Evolutionary conservation across 2,888 invertebrate genomes (phyloP).

Genomic region (Agonum fuliginosum): DNA sequence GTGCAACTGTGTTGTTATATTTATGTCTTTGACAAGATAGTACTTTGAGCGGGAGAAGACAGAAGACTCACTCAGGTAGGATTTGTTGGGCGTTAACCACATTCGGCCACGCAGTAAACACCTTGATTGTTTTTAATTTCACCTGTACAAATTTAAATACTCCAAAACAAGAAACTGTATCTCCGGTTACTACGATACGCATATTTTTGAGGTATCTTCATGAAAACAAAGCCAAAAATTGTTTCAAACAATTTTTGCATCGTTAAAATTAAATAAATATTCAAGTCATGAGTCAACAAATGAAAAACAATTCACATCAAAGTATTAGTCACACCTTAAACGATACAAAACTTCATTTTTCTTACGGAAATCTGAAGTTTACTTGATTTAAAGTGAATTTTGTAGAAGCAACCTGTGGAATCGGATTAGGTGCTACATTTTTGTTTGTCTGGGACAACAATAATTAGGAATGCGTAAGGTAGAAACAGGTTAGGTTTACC

Average conservation of each 20-base stretch:
- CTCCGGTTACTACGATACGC: neutral
- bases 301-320: slow-evolving; percentile 5
- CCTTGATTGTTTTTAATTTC: slow-evolving; percentile 33
- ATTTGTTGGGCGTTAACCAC: slow-evolving; percentile 57
- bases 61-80: slow-evolving; percentile 48
- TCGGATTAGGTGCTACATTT: slow-evolving; percentile 4
- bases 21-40: slow-evolving; percentile 45
- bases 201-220: slow-evolving; percentile 8
- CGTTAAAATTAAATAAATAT: slow-evolving; percentile 23
- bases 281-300: slow-evolving; percentile 48
- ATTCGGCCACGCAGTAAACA: slow-evolving; percentile 56
- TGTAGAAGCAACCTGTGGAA: slow-evolving; percentile 40
- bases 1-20: slow-evolving; percentile 11
- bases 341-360: neutral
- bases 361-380: neutral
- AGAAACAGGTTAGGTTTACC: neutral
- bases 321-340: slow-evolving; percentile 27
- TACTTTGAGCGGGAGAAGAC: slow-evolving; percentile 51
- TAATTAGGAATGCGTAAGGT: neutral
- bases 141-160: slow-evolving; percentile 8
- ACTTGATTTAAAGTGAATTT: neutral
- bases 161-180: neutral
- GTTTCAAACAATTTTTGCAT: neutral
- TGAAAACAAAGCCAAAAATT: neutral
- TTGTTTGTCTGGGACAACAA: neutral